phyloP scores from a whole-genome alignment of 2,113 vertebrate genomes.

The human region GRCh38 chr1:63366501-63367000 shows the following conservation, averaged over 20 bases:
- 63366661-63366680: not conserved
- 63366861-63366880: not conserved
- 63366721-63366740: not conserved
- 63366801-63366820: not conserved
- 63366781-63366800: not conserved
- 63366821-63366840: not conserved
- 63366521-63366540: not conserved
- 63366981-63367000: not conserved
- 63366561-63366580: not conserved
- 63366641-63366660: not conserved
- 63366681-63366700: not conserved
- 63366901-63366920: not conserved
- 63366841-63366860: not conserved
- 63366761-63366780: not conserved
- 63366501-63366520: conserved; percentile 7
- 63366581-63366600: not conserved
- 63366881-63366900: not conserved
- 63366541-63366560: not conserved
- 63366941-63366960: not conserved
- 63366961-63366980: not conserved
- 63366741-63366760: not conserved
- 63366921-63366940: not conserved
- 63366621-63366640: not conserved
- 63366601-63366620: not conserved
- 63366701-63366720: not conserved